Evolutionary conservation across 2,113 vertebrate species (phyloP).

Genomic region (Neolamprologus cancellatus): DNA sequence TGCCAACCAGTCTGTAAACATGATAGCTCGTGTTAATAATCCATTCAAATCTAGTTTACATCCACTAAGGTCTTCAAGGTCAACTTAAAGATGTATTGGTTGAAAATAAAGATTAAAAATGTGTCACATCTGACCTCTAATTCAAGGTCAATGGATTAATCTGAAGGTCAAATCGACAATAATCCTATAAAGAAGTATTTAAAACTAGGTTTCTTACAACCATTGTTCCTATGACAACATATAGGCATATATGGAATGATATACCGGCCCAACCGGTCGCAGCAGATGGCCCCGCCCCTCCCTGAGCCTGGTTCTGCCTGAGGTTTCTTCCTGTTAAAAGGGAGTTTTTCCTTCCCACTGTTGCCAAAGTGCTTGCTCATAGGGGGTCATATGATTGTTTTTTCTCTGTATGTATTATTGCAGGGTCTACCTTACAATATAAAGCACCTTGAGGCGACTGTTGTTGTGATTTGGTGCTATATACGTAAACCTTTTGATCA

Average conservation of each 20-base stretch:
- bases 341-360: neutral
- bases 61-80: neutral
- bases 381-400: neutral
- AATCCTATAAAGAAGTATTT: neutral
- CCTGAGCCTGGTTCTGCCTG: neutral
- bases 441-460: neutral
- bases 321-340: neutral
- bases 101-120: neutral
- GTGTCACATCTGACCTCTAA: neutral
- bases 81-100: neutral
- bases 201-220: neutral
- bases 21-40: neutral
- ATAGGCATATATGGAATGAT: neutral
- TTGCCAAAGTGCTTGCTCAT: neutral
- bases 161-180: neutral
- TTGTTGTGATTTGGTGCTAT: neutral
- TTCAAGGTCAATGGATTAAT: neutral
- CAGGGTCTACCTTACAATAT: neutral
- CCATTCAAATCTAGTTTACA: neutral
- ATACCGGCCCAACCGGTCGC: rapidly evolving
- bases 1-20: neutral
- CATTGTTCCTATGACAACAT: neutral
- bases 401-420: neutral
- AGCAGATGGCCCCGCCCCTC: neutral
- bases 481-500: neutral